Base-by-base conservation (phyloP, 2,797 vertebrate species). In the Cossypha niveicapilla region DNA sequence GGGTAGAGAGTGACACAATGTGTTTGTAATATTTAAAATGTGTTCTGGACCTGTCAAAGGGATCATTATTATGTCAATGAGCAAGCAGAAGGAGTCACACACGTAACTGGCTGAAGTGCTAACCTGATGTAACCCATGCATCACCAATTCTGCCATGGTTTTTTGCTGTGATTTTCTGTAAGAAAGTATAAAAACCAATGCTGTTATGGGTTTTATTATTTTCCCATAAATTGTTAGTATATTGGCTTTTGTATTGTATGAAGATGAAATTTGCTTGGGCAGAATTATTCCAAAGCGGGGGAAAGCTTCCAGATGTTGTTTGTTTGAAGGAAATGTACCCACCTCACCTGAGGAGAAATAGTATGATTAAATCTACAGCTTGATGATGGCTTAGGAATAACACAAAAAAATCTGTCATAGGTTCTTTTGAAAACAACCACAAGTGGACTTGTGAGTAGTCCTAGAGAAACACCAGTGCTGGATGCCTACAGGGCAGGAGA, bases 71-170 rank as follows among this genome's bases (percentile, higher is more conserved):
- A 27, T 16, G n/a, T n/a, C 61, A 27, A 28, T 41, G 41, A 71
- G 30, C 18, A 53, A 66, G 53, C 19, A 60, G 47, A 41, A 65
- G 47, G n/a, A 51, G 61, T n/a, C 23, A 39, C 7, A 13, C n/a
- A 22, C 10, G 3, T 16, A 81, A 53, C 37, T 53, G 58, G 2
- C 25, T 63, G 57, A 70, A 57, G 13, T 0, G 0, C 19, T 48
- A 18, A 72, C 48, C 35, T 61, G 7, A 22, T 30, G 7, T 32
- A 56, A 62, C 6, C 9, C 3, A 14, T 3, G 12, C 3, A 5
- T 34, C 32, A 25, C 11, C 28, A 68, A 39, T 56, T n/a, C 16
- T 48, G 9, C 41, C 30, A 5, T 9, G 13, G 0, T 1, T 0
- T 71, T 84, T 54, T 50, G 4, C 16, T 63, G 11, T 50, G 28